These are phyloP conservation scores for Idaea biselata DNA, from an alignment of 2,888 invertebrate genomes.

Conservation along the genomic window DNA sequence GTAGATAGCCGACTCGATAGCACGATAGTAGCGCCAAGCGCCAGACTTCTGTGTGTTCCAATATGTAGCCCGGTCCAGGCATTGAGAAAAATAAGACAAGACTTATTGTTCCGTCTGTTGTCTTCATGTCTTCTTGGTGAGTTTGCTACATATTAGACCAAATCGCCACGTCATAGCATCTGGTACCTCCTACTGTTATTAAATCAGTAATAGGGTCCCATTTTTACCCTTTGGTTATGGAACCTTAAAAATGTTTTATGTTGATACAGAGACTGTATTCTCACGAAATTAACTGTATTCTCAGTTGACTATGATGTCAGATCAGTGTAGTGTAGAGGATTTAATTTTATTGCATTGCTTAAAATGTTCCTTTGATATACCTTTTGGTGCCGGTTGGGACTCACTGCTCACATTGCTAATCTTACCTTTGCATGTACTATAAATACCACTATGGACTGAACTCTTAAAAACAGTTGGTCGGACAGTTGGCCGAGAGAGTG, in stretches of 20 bases:
- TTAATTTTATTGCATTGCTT: slow-evolving; percentile 7
- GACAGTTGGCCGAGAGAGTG: slow-evolving; percentile 14
- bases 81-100: too few relatives aligned
- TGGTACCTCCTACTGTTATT: too few relatives aligned
- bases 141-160: slow-evolving; percentile 19
- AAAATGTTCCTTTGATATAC: slow-evolving; percentile 4
- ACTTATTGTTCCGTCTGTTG: too few relatives aligned
- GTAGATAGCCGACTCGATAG: slow-evolving; percentile 8
- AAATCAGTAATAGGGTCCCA: too few relatives aligned
- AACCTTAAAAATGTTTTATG: slow-evolving; percentile 10
- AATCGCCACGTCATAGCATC: background rate
- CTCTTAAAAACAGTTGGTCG: slow-evolving; percentile 15
- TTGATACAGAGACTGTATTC: background rate
- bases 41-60: too few relatives aligned
- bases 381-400: slow-evolving; percentile 19
- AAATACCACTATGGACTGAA: slow-evolving; percentile 19
- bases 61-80: too few relatives aligned
- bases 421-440: slow-evolving; percentile 37
- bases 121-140: too few relatives aligned
- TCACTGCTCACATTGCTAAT: slow-evolving; percentile 28
- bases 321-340: too few relatives aligned
- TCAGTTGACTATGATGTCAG: too few relatives aligned
- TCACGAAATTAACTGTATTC: too few relatives aligned
- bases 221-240: too few relatives aligned
- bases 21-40: too few relatives aligned